phyloP scores from a whole-genome alignment of 2,888 invertebrate species.

The Venustoraphidia nigricollis region DNA sequence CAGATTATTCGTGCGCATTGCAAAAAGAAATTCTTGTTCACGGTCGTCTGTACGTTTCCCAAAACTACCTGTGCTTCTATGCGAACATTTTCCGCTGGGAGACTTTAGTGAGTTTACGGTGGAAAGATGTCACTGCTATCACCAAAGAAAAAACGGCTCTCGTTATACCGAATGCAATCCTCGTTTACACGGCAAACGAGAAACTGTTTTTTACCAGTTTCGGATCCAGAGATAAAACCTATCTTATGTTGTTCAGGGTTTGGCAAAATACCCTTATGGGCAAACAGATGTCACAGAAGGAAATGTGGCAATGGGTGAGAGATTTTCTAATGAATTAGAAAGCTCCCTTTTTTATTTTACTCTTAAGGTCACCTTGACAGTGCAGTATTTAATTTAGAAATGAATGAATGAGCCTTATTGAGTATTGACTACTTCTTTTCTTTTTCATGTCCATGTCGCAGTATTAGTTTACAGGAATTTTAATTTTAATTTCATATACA shows the following conservation, averaged over 20 bases:
- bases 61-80: slow-evolving; percentile 92
- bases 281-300: slow-evolving; percentile 66
- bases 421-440: no score
- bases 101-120: slow-evolving; percentile 67
- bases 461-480: no score
- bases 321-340: no score
- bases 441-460: no score
- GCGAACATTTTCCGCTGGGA: slow-evolving; percentile 98
- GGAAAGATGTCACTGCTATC: slow-evolving; percentile 84
- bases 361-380: no score
- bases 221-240: slow-evolving; percentile 84
- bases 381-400: no score
- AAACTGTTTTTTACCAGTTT: slow-evolving; percentile 92
- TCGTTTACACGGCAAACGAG: slow-evolving; percentile 65
- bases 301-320: slow-evolving; percentile 77
- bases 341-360: no score
- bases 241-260: slow-evolving; percentile 85
- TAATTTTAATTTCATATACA: no score
- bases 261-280: slow-evolving; percentile 95
- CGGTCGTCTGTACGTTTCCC: slow-evolving; percentile 88
- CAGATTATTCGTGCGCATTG: slow-evolving; percentile 94
- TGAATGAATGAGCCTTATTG: no score
- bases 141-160: slow-evolving; percentile 88
- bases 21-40: slow-evolving; percentile 93
- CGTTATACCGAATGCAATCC: slow-evolving; percentile 94